Conservation (phyloP, 1,140 invertebrate species). For the Pseudobourletiella spinata region DNA sequence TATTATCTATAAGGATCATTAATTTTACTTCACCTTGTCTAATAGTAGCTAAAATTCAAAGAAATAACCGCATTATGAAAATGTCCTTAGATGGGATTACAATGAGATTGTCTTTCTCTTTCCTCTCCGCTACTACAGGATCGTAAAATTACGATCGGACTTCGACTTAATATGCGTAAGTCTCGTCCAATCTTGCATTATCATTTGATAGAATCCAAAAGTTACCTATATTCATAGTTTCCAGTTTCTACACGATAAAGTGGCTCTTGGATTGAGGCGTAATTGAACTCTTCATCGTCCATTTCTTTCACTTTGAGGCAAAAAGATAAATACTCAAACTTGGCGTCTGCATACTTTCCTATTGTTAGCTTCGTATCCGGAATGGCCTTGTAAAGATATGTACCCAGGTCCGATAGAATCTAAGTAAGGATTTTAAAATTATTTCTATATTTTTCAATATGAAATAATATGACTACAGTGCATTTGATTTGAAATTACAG, state of each 20-base stretch:
- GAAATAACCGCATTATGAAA: too few species aligned
- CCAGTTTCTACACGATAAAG: constrained; percentile 95
- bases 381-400: constrained; percentile 93
- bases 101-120: too few species aligned
- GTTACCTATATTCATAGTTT: constrained; percentile 92
- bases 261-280: constrained; percentile 88
- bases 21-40: not conserved
- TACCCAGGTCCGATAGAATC: constrained; percentile 87
- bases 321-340: constrained; percentile 97
- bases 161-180: not conserved
- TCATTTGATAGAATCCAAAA: constrained; percentile 11
- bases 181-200: not conserved
- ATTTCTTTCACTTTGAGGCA: constrained; percentile 96
- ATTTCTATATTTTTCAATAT: too few species aligned
- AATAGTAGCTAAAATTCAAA: too few species aligned
- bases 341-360: constrained; percentile 92
- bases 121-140: too few species aligned
- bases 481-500: constrained; percentile 49
- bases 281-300: constrained; percentile 96
- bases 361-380: constrained; percentile 96
- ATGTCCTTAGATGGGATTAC: too few species aligned
- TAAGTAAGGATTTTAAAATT: constrained; percentile 38
- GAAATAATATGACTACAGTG: too few species aligned
- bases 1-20: not conserved
- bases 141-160: not conserved